Base-by-base conservation (phyloP, 2,888 invertebrate species). In the Myopa testacea region DNA sequence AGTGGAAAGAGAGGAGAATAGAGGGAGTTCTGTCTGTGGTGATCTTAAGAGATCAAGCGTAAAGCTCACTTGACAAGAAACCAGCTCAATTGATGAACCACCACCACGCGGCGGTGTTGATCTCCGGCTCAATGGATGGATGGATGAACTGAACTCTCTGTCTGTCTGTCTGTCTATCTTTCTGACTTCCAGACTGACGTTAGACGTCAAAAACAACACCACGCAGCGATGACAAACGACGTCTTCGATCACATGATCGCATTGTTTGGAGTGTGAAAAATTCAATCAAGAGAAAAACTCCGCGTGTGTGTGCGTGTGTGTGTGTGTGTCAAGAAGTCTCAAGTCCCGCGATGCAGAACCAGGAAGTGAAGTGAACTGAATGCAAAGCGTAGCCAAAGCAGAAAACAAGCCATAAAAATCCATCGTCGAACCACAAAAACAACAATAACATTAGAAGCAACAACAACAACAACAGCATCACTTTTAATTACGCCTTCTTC, bases 191-290 rank as follows among this genome's bases (percentile, higher is more conserved):
- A 8, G 26, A 4, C 26, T 37, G 37, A 4, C 65, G 16, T 45
- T 8, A 38, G 38, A 38, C 37, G 37, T 65, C 65, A 38, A 16
- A 8, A 65, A 7, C 65, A 65, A 65, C 37, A 65, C 34, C 37
- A 65, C 26, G 38, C 65, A 34, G 19, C 34, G 50, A 50, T 52
- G 69, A 69, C 69, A 69, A 26, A 69, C 69, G 69, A 69, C 69
- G 50, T 45, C 69, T 19, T 26, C 50, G 50, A 52, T 45, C 52
- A 34, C 69, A 52, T 14, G 52, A 69, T 69, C 34, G 19, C 14
- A 26, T 69, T 69, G 69, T 52, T 26, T 50, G 69, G n/a, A 52
- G 69, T 69, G 69, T 69, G 69, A 69, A 69, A 26, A 69, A 69
- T 69, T 26, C 50, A 50, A 34, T 50, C 10, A 19, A 69, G 10